Evolutionary conservation across 2,888 invertebrate genomes (phyloP), one percentile per base, ranked within the genome.

Genomic region (Lysandra coridon): DNA sequence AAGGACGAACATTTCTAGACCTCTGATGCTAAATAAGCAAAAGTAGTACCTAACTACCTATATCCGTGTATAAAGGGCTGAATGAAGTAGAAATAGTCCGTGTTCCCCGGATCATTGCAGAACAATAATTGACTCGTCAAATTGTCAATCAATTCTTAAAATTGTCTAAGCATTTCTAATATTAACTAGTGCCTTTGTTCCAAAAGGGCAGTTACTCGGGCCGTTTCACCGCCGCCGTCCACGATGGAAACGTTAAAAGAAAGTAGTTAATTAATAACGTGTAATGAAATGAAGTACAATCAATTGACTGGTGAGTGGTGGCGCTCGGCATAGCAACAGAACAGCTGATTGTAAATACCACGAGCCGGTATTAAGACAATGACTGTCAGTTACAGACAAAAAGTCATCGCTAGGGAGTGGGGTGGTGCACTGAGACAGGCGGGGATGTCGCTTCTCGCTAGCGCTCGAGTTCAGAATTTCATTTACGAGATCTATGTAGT

Each of bases 341-440:
- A 37, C 69, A 69, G 69, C 69, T 69, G 69, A 69, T 33, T 69
- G 69, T 69, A 30, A 33, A 33, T 69, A 69, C 33, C 37, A 37
- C 69, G 33, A 69, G 17, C 69, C 37, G 14, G 33, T 69, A 69
- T 69, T 69, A 69, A 69, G 33, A 69, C 33, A 33, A 69, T 69
- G 69, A 69, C 69, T 69, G 69, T 69, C 69, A 69, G 69, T 69
- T 69, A 33, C 1, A 69, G 17, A 37, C 33, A 33, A 37, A 69
- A 69, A 69, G 69, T 69, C 69, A 69, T 69, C 23, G 69, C 33
- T 33, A 69, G 12, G 37, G 69, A 12, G 37, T 33, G 37, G 12
- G 69, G 69, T 37, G 69, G 30, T 4, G 33, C 14, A 69, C 14
- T 14, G 33, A 69, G 69, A 69, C 69, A 37, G 12, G 33, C 69